Base-by-base conservation (phyloP, 1,140 invertebrate genomes). In the Zaprionus lachaisei region DNA sequence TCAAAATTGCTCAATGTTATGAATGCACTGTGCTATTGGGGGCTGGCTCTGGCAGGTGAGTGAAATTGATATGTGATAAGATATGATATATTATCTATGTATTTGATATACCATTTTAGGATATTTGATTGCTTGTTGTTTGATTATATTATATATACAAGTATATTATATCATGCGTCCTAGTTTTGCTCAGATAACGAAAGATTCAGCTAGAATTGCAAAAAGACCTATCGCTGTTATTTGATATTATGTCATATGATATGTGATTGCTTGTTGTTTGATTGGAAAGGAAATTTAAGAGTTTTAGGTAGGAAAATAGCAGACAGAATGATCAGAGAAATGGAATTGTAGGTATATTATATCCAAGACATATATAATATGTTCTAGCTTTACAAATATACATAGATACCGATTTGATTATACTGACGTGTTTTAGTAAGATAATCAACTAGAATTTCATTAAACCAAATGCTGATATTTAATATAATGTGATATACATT, bases 1-100 rank as follows among this genome's bases (percentile, higher is more conserved):
- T 68, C 67, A 41, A 79, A 79, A 81, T 79, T 76, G 66, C 83
- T 41, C 31, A 20, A 64, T 65, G 47, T 47, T 31, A 73, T 58
- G 31, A 66, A 28, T 24, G 49, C 28, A 31, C 7, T 31, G 28
- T 31, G 28, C 28, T 31, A 9, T 31, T 31, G 9, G 31, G 31
- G 31, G 31, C 31, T 34, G 31, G 9, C 31, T 34, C 26, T 12
- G 44, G 69, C 83, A 87, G 83, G 83, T 87, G 81, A 87, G 83
- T 81, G 44, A 38, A 14, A 72, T 76, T 57, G 37, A 54, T 31
- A 57, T 49, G 24, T 7, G 37, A 63, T 66, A 38, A 28, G 56
- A 47, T 28, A 56, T 56, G 15, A 34, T 34, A 12, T 60, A 49
- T 38, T 49, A 44, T 31, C 14, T 66, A 24, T 24, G 3, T 15